These are phyloP conservation scores for Rhopalosiphum padi DNA, from an alignment of 1,140 invertebrate genomes.

Conservation along the genomic window DNA sequence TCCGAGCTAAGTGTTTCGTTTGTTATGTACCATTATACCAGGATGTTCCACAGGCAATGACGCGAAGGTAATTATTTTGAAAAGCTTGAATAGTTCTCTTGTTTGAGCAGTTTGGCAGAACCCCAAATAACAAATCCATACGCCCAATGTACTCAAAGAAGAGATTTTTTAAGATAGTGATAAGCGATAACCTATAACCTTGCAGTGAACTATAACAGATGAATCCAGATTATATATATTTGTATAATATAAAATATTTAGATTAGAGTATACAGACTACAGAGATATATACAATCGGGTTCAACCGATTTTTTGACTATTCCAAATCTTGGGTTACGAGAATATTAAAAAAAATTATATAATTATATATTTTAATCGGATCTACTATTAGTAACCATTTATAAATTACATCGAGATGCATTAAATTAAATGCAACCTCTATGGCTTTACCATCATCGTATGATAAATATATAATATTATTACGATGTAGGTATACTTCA, in stretches of 20 bases:
- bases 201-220: background rate
- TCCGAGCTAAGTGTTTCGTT: background rate
- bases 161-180: background rate
- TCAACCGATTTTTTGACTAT: too few species aligned
- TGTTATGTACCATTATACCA: background rate
- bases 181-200: background rate
- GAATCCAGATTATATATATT: too few species aligned
- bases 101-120: background rate
- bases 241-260: too few species aligned
- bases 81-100: background rate
- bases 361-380: too few species aligned
- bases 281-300: too few species aligned
- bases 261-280: too few species aligned
- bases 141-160: background rate
- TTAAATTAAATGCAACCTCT: background rate
- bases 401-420: background rate
- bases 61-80: background rate
- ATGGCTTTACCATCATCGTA: background rate
- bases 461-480: background rate
- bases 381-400: background rate
- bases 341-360: too few species aligned
- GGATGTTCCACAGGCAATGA: background rate
- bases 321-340: too few species aligned
- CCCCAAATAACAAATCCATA: background rate
- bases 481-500: background rate